These are phyloP conservation scores for Lagopus leucura DNA, from an alignment of 2,113 vertebrate genomes.

Conservation along the genomic window DNA sequence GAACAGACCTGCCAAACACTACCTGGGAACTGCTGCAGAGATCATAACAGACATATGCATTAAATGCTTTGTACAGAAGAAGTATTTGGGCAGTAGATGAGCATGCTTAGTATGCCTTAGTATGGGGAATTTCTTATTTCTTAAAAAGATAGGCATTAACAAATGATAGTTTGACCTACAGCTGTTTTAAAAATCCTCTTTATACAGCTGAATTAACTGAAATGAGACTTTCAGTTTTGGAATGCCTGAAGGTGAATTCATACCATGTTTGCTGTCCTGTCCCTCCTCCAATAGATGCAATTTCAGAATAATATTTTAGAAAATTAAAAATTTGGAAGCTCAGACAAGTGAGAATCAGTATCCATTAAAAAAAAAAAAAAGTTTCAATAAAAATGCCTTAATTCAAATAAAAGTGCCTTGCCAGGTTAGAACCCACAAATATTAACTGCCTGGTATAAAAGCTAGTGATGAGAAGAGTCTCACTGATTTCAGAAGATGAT, in stretches of 20 bases:
- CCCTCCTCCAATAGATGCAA: constrained; percentile 25
- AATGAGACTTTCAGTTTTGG: background rate
- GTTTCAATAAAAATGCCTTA: background rate
- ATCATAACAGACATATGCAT: rapidly evolving
- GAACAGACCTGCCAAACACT: background rate
- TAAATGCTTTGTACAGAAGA: background rate
- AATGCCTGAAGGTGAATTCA: constrained; percentile 10
- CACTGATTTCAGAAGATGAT: background rate
- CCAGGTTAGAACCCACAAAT: background rate
- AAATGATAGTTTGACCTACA: background rate
- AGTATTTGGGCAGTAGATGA: background rate
- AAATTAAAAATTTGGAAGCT: constrained; percentile 6
- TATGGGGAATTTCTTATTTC: background rate
- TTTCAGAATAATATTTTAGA: constrained; percentile 35
- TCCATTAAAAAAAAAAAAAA: constrained; percentile 1
- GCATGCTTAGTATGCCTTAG: too few relatives aligned
- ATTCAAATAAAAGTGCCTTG: background rate
- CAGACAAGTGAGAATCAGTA: background rate
- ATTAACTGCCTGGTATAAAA: background rate
- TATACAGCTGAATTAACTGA: constrained; percentile 16
- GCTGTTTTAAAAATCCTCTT: background rate
- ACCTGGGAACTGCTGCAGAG: background rate
- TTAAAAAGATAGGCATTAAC: background rate
- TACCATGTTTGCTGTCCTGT: background rate
- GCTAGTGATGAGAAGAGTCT: background rate